These are phyloP conservation scores for Cryptotis parvus DNA, from an alignment of 2,113 vertebrate species.

Conservation along the genomic window DNA sequence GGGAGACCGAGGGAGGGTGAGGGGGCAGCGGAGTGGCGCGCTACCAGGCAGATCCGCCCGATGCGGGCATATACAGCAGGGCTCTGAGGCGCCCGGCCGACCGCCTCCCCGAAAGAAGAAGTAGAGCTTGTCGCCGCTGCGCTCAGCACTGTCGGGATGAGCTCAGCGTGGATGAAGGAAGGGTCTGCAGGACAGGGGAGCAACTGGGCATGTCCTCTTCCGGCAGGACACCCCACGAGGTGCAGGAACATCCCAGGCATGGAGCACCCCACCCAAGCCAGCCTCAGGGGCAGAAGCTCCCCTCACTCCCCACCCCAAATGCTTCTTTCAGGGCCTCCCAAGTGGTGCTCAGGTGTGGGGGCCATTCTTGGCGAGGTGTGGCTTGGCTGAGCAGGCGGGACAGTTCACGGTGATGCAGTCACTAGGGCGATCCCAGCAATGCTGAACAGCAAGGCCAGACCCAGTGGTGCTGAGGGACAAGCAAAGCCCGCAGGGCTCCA, in stretches of 20 bases:
- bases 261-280: background rate
- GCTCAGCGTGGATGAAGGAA: slow-evolving; percentile 95
- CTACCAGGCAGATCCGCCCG: slow-evolving; percentile 97
- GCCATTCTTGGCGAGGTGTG: too few relatives aligned
- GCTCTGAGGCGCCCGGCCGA: slow-evolving; percentile 93
- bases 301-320: too few relatives aligned
- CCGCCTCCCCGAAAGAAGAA: slow-evolving; percentile 99
- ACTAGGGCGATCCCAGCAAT: too few relatives aligned
- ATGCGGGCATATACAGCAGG: slow-evolving; percentile 97
- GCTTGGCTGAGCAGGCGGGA: too few relatives aligned
- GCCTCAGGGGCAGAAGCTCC: background rate
- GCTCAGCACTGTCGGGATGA: slow-evolving; percentile 98
- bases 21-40: slow-evolving; percentile 66
- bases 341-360: too few relatives aligned
- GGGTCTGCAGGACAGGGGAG: slow-evolving; percentile 90
- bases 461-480: too few relatives aligned
- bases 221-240: background rate
- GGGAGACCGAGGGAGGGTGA: background rate
- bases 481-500: too few relatives aligned
- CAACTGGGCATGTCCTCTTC: background rate
- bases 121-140: slow-evolving; percentile 99
- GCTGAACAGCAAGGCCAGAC: too few relatives aligned
- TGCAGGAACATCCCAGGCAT: background rate
- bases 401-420: too few relatives aligned
- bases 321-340: background rate